phyloP scores from a whole-genome alignment of 2,888 invertebrate genomes.

The Acleris sparsana region DNA sequence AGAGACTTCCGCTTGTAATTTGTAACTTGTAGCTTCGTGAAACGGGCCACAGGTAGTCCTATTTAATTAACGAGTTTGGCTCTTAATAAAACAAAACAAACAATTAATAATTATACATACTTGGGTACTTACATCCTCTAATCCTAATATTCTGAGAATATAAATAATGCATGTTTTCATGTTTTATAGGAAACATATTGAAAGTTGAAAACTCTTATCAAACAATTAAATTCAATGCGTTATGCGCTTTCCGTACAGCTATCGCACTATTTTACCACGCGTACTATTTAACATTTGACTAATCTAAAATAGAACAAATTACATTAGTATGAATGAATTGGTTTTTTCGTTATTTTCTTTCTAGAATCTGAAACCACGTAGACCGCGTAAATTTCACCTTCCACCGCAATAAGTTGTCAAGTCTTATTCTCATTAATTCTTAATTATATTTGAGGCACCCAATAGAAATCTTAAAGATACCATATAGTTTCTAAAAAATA shows the following conservation, averaged over 20 bases:
- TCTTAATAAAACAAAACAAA: not conserved
- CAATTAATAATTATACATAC: too few species aligned
- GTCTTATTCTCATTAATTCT: slow-evolving; percentile 53
- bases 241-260: not conserved
- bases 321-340: slow-evolving; percentile 7
- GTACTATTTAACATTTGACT: not conserved
- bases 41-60: too few species aligned
- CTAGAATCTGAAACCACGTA: slow-evolving; percentile 50
- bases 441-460: slow-evolving; percentile 37
- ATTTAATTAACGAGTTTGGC: too few species aligned
- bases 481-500: slow-evolving; percentile 50
- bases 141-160: slow-evolving; percentile 62
- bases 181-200: slow-evolving; percentile 66
- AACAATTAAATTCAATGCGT: slow-evolving; percentile 12
- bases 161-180: slow-evolving; percentile 60
- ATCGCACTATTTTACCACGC: not conserved
- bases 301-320: slow-evolving; percentile 19
- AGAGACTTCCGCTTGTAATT: too few species aligned
- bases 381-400: slow-evolving; percentile 56
- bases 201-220: slow-evolving; percentile 18
- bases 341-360: slow-evolving; percentile 40
- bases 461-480: slow-evolving; percentile 37
- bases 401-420: slow-evolving; percentile 50
- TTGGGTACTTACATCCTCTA: slow-evolving; percentile 27
- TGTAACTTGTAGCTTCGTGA: too few species aligned